Evolutionary conservation across 2,888 invertebrate genomes (phyloP).

Genomic region (Agelastica alni): DNA sequence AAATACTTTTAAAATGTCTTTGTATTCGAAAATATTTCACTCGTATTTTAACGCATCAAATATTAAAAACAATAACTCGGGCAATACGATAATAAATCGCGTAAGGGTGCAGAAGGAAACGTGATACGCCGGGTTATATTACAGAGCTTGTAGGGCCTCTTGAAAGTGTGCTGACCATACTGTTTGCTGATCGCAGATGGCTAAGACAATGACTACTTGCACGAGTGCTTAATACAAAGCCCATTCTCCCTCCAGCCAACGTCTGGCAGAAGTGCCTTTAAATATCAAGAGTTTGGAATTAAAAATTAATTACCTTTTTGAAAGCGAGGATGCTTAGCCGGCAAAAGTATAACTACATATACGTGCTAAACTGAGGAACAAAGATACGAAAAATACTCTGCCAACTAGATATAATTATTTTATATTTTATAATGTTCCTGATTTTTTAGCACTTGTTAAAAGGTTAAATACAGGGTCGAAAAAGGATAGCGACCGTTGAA

Average conservation of each 20-base stretch:
- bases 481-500: too few species aligned
- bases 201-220: slow-evolving; percentile 38
- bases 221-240: slow-evolving; percentile 35
- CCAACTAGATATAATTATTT: too few species aligned
- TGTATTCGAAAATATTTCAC: not conserved
- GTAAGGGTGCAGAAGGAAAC: slow-evolving; percentile 26
- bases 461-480: too few species aligned
- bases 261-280: slow-evolving; percentile 19
- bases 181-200: slow-evolving; percentile 33
- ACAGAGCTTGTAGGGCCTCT: slow-evolving; percentile 31
- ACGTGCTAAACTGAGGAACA: not conserved
- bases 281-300: slow-evolving; percentile 21
- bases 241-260: slow-evolving; percentile 29
- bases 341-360: slow-evolving; percentile 3
- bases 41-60: slow-evolving; percentile 26
- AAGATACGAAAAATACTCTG: too few species aligned
- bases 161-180: slow-evolving; percentile 38
- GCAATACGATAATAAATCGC: slow-evolving; percentile 31
- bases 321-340: not conserved
- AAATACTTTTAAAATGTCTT: not conserved
- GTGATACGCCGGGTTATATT: slow-evolving; percentile 29
- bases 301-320: slow-evolving; percentile 30
- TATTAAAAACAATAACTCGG: slow-evolving; percentile 32
- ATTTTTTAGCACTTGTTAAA: too few species aligned
- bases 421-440: too few species aligned